Evolutionary conservation across 2,888 invertebrate species (phyloP).

Genomic region (Cosmorhoe ocellata): DNA sequence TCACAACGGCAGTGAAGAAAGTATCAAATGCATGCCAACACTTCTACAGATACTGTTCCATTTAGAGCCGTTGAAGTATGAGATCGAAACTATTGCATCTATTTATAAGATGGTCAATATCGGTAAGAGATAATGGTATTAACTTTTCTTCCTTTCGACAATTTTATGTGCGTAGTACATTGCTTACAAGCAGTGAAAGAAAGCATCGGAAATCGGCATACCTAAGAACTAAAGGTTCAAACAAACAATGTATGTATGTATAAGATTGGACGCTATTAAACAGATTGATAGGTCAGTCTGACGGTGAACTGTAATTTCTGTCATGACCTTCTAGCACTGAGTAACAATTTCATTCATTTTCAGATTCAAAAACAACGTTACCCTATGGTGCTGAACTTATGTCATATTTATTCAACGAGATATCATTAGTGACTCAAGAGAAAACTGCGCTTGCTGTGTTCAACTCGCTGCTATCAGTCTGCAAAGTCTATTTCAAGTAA

Average conservation of each 20-base stretch:
- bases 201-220: too few relatives aligned
- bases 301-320: too few relatives aligned
- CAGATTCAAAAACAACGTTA: slow-evolving; percentile 52
- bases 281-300: too few relatives aligned
- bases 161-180: too few relatives aligned
- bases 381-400: slow-evolving; percentile 83
- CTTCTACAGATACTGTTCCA: slow-evolving; percentile 66
- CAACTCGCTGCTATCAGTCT: slow-evolving; percentile 78
- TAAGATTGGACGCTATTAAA: too few relatives aligned
- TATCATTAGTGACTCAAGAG: slow-evolving; percentile 81
- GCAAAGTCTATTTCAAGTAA: slow-evolving; percentile 84
- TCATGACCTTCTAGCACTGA: too few relatives aligned
- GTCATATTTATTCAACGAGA: slow-evolving; percentile 85
- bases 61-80: slow-evolving; percentile 73
- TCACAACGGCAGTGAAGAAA: slow-evolving; percentile 41
- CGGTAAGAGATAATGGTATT: slow-evolving; percentile 54
- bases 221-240: too few relatives aligned
- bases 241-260: too few relatives aligned
- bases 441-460: slow-evolving; percentile 81
- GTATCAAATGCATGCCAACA: slow-evolving; percentile 64
- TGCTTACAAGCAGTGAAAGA: too few relatives aligned
- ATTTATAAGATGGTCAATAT: slow-evolving; percentile 77
- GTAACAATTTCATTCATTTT: not conserved
- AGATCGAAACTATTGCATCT: slow-evolving; percentile 79
- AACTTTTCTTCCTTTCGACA: too few relatives aligned